Base-by-base conservation (phyloP, 1,140 invertebrate genomes). In the Drosophila seguyi region DNA sequence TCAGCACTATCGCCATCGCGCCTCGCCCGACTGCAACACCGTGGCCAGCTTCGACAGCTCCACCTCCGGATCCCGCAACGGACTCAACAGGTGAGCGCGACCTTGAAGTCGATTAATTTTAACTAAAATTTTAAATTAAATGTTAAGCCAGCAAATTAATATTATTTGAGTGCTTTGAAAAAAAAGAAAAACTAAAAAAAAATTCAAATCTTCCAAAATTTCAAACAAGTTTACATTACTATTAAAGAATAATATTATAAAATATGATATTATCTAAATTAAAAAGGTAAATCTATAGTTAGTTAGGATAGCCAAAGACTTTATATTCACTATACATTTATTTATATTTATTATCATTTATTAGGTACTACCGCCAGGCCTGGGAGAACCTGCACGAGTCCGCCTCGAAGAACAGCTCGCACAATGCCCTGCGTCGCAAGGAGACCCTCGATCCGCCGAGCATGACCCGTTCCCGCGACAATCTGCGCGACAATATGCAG, bases 341-440 rank as follows among this genome's bases (percentile, higher is more conserved):
- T 5, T 22, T 3, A 13, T 36, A 6, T 45, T 16, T 25, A 16
- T 4, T 25, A 47, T 25, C n/a, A 4, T 5, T 3, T 4, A 10
- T 16, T 4, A 47, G 92, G 68, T 96, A 96, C 85, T 98, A 98
- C 93, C 95, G 97, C 18, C 96, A 97, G 92, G 97, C 97, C 6
- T 98, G 97, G 97, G 97, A 98, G 86, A 98, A 98, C 92, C 94
- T 98, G 6, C 97, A 98, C 90, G 96, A 97, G 93, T 96, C 96
- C 16, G 94, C 96, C 84, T 93, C 94, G 14, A 93, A 93, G 63
- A 90, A 92, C 58, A 92, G 90, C 69, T 91, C 91, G 1, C 85
- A 91, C 22, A 93, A 94, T 42, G 94, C 94, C 2, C 93, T 95
- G 13, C 93, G 94, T 39, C 94, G 95, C 48, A 96, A 96, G 92